phyloP scores from a whole-genome alignment of 2,113 vertebrate genomes.

The Dinomys branickii region DNA sequence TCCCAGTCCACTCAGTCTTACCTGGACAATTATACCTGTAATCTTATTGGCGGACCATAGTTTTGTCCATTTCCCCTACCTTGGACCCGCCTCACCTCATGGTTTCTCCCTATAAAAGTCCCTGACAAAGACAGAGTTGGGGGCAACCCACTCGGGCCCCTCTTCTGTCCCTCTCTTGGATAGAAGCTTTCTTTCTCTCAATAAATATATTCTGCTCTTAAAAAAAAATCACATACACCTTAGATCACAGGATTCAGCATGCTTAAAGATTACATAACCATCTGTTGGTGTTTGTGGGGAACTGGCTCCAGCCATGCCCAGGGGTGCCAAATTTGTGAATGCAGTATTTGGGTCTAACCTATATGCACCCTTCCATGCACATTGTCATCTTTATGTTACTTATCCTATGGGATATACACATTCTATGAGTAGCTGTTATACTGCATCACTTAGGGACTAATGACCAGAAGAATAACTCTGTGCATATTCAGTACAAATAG shows the following conservation, averaged over 20 bases:
- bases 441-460: background rate
- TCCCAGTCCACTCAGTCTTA: no score
- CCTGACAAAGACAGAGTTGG: no score
- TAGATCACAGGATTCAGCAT: background rate
- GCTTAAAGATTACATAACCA: no score
- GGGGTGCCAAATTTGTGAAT: background rate
- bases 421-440: background rate
- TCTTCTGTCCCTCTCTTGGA: no score
- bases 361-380: background rate
- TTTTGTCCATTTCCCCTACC: no score
- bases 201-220: no score
- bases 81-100: no score
- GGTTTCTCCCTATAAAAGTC: no score
- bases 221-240: accelerated
- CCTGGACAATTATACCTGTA: no score
- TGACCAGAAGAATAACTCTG: background rate
- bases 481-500: background rate
- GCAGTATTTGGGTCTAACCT: background rate
- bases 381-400: background rate
- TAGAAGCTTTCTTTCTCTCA: no score
- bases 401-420: background rate
- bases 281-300: background rate
- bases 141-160: no score
- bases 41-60: no score
- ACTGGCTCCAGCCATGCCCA: background rate